These are phyloP conservation scores for Rhopalosiphum padi DNA, from an alignment of 1,140 invertebrate species.

Conservation along the genomic window DNA sequence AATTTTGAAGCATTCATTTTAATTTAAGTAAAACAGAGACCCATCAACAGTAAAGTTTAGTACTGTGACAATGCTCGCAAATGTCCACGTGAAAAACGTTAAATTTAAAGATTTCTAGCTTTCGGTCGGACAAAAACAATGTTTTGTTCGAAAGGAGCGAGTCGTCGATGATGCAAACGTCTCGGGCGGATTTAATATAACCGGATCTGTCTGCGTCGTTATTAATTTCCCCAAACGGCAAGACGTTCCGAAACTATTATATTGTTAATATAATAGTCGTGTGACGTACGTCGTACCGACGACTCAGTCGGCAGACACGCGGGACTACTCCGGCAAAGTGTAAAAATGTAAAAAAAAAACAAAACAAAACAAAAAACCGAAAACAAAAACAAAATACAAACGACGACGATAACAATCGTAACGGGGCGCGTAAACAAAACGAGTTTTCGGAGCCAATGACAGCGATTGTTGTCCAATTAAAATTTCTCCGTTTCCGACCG, in stretches of 20 bases:
- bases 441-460: neutral
- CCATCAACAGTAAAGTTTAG: neutral
- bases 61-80: neutral
- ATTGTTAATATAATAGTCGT: neutral
- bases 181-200: neutral
- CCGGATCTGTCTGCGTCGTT: neutral
- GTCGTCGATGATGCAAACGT: neutral
- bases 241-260: neutral
- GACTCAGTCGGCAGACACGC: too few species aligned
- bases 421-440: neutral
- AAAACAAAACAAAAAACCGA: too few species aligned
- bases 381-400: neutral
- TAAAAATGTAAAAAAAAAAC: neutral
- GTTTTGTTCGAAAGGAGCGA: neutral
- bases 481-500: neutral
- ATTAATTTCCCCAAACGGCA: neutral
- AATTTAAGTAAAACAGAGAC: neutral
- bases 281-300: neutral
- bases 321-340: too few species aligned
- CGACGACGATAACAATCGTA: neutral
- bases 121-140: neutral
- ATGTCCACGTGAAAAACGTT: neutral
- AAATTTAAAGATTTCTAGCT: neutral
- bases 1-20: neutral
- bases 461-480: slow-evolving; percentile 23